Evolutionary conservation across 1,140 invertebrate species (phyloP).

Genomic region (Drosophila suzukii): DNA sequence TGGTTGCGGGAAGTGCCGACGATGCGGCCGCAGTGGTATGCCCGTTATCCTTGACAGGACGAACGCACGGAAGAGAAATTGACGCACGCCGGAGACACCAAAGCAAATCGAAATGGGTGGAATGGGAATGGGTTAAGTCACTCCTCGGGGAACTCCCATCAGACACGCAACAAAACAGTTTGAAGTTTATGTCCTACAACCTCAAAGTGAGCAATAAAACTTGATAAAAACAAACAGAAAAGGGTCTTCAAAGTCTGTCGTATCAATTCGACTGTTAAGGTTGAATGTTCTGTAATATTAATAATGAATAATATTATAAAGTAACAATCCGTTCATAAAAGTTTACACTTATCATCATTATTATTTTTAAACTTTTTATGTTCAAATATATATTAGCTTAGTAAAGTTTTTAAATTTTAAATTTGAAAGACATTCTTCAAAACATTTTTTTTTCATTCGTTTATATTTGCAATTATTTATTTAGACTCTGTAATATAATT

Average conservation of each 20-base stretch:
- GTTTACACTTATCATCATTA: too few species aligned
- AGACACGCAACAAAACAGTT: slow-evolving; percentile 24
- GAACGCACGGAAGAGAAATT: slow-evolving; percentile 17
- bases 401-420: too few species aligned
- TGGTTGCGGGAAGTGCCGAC: slow-evolving; percentile 30
- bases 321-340: too few species aligned
- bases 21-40: slow-evolving; percentile 50
- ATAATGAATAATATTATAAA: too few species aligned
- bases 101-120: slow-evolving; percentile 34
- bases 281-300: too few species aligned
- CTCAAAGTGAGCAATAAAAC: slow-evolving; percentile 26
- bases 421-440: too few species aligned
- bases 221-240: slow-evolving; percentile 4
- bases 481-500: too few species aligned
- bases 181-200: slow-evolving; percentile 26
- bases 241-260: neutral
- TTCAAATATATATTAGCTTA: too few species aligned
- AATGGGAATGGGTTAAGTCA: slow-evolving; percentile 32
- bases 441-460: too few species aligned
- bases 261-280: too few species aligned
- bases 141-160: slow-evolving; percentile 6
- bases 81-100: slow-evolving; percentile 22
- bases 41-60: slow-evolving; percentile 52
- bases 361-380: too few species aligned
- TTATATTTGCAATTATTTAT: too few species aligned